phyloP scores from a whole-genome alignment of 2,888 invertebrate species.

The Calameuta idolon region DNA sequence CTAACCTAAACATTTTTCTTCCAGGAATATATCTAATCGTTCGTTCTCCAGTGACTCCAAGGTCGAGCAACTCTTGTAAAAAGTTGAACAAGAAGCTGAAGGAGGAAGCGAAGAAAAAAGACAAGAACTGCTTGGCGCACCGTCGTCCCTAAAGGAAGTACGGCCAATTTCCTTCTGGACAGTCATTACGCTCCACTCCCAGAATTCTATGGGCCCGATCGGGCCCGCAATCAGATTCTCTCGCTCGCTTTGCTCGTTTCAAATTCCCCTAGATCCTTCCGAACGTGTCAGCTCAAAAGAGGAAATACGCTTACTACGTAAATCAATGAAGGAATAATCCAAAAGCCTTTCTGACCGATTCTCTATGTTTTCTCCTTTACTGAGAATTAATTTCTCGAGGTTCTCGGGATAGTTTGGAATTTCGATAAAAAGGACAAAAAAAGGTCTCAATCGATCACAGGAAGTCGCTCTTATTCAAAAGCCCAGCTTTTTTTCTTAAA shows the following conservation, averaged over 20 bases:
- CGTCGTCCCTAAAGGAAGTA: slow-evolving; percentile 32
- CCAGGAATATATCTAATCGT: neutral
- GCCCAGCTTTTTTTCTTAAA: neutral
- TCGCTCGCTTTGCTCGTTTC: neutral
- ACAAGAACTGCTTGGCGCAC: neutral
- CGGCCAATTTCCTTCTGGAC: slow-evolving; percentile 33
- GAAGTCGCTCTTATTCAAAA: slow-evolving; percentile 14
- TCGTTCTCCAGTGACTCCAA: neutral
- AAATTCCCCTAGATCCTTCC: neutral
- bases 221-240: neutral
- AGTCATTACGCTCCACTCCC: neutral
- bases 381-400: neutral
- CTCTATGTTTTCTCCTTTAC: neutral
- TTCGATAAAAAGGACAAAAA: neutral
- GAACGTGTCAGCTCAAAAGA: neutral
- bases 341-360: neutral
- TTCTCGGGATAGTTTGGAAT: neutral
- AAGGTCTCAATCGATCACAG: slow-evolving; percentile 8
- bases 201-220: neutral
- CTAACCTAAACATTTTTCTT: neutral
- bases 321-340: neutral
- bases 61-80: neutral
- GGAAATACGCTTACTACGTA: neutral
- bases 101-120: neutral
- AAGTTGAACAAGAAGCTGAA: neutral